phyloP scores from a whole-genome alignment of 2,888 invertebrate genomes.

The Punctoribates punctum region DNA sequence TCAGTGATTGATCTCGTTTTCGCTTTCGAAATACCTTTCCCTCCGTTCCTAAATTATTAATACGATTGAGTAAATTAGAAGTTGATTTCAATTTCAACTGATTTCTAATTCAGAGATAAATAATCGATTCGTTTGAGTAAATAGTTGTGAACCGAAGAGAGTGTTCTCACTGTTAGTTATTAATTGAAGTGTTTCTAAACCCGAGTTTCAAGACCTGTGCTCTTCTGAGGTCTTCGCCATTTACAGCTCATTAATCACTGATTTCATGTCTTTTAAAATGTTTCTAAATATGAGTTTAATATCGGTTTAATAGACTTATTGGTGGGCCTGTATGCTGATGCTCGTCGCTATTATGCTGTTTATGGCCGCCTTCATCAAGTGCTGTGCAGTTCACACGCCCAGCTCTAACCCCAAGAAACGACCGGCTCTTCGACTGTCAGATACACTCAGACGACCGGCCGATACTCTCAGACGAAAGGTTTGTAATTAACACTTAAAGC shows the following conservation, averaged over 20 bases:
- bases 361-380: constrained; percentile 98
- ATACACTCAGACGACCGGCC: constrained; percentile 84
- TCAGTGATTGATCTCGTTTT: too few species aligned
- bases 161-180: background rate
- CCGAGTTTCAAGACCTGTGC: background rate
- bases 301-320: constrained; percentile 64
- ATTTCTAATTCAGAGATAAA: background rate
- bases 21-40: too few species aligned
- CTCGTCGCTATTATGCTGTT: constrained; percentile 86
- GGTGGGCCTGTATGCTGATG: constrained; percentile 92
- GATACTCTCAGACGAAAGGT: constrained; percentile 80
- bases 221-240: too few species aligned
- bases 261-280: constrained; percentile 12
- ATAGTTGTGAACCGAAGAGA: background rate
- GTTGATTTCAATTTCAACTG: background rate
- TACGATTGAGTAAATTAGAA: background rate
- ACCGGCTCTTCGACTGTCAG: constrained; percentile 86
- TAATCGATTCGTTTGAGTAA: background rate
- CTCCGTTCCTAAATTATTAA: background rate
- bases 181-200: background rate
- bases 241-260: background rate
- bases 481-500: constrained; percentile 15
- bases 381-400: constrained; percentile 99
- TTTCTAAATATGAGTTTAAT: constrained; percentile 1
- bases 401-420: constrained; percentile 97